phyloP scores from a whole-genome alignment of 2,113 vertebrate species.

The Prionailurus viverrinus region DNA sequence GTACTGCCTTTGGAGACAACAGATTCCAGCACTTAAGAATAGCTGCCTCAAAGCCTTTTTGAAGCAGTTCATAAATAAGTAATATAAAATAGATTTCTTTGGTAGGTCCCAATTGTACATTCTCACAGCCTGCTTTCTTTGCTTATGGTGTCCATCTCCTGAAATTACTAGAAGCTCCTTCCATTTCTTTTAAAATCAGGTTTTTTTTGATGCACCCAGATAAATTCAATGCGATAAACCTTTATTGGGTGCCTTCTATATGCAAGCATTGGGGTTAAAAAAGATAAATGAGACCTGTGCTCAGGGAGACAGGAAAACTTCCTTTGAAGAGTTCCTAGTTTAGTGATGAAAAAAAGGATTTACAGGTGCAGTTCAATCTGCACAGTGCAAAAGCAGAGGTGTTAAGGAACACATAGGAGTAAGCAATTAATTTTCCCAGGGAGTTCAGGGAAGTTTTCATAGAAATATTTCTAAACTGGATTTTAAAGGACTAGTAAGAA shows the following conservation, averaged over 20 bases:
- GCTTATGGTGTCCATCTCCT: neutral
- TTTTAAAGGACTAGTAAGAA: slow-evolving; percentile 14
- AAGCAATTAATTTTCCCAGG: neutral
- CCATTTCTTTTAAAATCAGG: slow-evolving; percentile 44
- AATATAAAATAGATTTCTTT: slow-evolving; percentile 45
- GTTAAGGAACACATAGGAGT: slow-evolving; percentile 16
- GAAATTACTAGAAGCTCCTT: slow-evolving; percentile 52
- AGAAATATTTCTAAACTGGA: slow-evolving; percentile 26
- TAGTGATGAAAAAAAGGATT: neutral
- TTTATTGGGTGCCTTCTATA: neutral
- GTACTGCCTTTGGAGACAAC: slow-evolving; percentile 48
- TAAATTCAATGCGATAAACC: slow-evolving; percentile 4
- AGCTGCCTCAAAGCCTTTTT: slow-evolving; percentile 39
- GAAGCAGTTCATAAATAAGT: slow-evolving; percentile 38
- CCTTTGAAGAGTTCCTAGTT: slow-evolving; percentile 32
- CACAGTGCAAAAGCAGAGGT: neutral
- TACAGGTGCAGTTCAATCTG: neutral
- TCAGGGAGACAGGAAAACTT: neutral
- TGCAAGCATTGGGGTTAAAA: neutral
- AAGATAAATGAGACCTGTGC: neutral
- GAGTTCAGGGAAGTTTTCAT: neutral
- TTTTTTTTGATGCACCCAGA: slow-evolving; percentile 22
- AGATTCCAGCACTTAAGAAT: slow-evolving; percentile 55
- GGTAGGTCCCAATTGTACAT: neutral
- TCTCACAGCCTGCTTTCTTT: slow-evolving; percentile 26